A percentile compares a stretch with the other conserved stretches of the same genome.
These are phyloP conservation scores for Enteromius anoplus DNA, from an alignment of 2,797 vertebrate genomes.

Conservation along the genomic window DNA sequence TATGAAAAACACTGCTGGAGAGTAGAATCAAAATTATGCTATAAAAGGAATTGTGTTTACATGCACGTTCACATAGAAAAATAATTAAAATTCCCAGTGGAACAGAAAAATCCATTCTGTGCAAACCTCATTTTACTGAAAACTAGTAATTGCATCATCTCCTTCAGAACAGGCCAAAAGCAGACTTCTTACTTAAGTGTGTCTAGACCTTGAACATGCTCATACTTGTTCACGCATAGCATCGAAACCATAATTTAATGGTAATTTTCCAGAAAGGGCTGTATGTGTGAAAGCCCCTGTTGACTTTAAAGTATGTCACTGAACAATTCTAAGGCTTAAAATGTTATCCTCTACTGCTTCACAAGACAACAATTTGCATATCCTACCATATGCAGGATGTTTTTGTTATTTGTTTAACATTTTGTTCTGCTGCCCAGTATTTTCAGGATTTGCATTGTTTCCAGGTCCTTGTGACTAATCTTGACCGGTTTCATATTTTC, in stretches of 20 bases:
- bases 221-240: neutral
- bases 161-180: neutral
- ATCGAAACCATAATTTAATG: neutral
- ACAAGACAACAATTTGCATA: neutral
- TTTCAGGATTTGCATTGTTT: slow-evolving; percentile 1
- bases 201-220: neutral
- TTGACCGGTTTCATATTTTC: slow-evolving; percentile 57
- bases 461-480: slow-evolving; percentile 1
- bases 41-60: neutral
- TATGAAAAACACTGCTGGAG: neutral
- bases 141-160: neutral
- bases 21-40: neutral
- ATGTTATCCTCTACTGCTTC: neutral
- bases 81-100: neutral
- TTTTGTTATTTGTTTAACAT: neutral
- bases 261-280: neutral
- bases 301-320: neutral
- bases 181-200: neutral
- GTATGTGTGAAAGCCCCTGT: neutral
- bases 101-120: neutral
- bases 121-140: neutral
- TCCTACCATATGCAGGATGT: neutral
- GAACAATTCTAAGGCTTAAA: neutral
- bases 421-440: neutral
- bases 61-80: neutral